phyloP scores from a whole-genome alignment of 2,888 invertebrate species.

The Protula sp. region DNA sequence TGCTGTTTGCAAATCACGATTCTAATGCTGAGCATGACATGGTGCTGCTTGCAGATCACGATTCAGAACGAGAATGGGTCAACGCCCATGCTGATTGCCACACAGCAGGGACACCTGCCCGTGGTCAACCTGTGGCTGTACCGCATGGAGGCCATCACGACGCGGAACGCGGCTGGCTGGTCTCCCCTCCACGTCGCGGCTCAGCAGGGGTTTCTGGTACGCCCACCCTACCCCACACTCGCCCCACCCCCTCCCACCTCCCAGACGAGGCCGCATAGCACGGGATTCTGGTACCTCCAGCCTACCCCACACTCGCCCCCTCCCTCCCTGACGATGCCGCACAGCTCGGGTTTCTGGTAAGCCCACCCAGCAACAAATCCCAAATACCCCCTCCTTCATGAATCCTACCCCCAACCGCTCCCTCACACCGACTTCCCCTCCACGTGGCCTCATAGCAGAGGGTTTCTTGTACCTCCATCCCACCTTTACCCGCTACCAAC shows the following conservation, averaged over 20 bases:
- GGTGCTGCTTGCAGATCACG: neutral
- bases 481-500: no score
- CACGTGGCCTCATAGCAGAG: no score
- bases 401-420: no score
- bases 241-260: conserved; percentile 14
- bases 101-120: conserved; percentile 14
- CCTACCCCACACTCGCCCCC: conserved; percentile 14
- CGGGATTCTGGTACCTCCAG: conserved; percentile 12
- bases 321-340: conserved; percentile 13
- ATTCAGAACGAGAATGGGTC: conserved; percentile 17
- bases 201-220: neutral
- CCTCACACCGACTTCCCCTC: no score
- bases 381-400: no score
- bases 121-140: conserved; percentile 10
- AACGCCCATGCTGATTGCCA: conserved; percentile 21
- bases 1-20: no score
- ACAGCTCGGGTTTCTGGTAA: no score
- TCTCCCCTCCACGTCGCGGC: conserved; percentile 17
- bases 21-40: no score
- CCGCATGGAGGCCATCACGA: conserved; percentile 12
- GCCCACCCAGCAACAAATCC: no score
- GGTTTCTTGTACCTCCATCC: no score
- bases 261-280: conserved; percentile 8
- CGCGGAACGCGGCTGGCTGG: conserved; percentile 16
- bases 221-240: no score